These are phyloP conservation scores for Leptocoma aspasia DNA, from an alignment of 2,113 vertebrate genomes.

Conservation along the genomic window DNA sequence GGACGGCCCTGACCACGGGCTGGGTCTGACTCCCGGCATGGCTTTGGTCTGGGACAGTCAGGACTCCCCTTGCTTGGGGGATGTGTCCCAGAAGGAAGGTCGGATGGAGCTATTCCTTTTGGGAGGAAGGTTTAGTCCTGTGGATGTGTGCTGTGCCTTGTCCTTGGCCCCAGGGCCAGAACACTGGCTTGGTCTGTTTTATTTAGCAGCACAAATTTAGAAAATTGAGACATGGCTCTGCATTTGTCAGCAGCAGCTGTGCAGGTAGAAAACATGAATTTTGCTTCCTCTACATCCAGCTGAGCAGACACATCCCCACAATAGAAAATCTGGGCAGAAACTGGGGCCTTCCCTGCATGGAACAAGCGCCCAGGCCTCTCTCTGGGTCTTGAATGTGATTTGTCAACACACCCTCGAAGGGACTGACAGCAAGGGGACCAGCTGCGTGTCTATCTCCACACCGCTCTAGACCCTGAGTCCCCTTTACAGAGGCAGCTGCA, in stretches of 20 bases:
- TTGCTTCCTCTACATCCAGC: neutral
- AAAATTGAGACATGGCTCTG: neutral
- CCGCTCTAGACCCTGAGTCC: neutral
- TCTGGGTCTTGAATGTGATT: neutral
- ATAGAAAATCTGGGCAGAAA: neutral
- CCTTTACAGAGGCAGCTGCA: neutral
- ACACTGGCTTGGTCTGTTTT: slow-evolving; percentile 12
- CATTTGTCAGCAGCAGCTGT: neutral
- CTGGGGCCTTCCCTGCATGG: neutral
- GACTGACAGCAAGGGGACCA: neutral
- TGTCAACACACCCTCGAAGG: neutral
- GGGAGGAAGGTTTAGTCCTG: neutral
- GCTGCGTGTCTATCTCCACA: neutral
- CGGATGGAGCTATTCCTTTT: neutral
- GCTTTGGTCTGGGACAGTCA: neutral
- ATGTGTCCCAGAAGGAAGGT: neutral
- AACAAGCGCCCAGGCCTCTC: neutral
- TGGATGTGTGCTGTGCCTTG: neutral
- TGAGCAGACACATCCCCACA: neutral
- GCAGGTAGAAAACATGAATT: neutral
- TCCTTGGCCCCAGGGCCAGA: neutral
- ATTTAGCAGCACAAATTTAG: neutral
- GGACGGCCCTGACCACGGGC: neutral
- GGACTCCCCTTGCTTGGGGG: neutral
- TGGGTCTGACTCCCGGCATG: neutral